Percentiles rank a stretch among this genome's conserved stretches.
phyloP scores from a whole-genome alignment of 2,888 invertebrate species.

The Gerris lacustris region DNA sequence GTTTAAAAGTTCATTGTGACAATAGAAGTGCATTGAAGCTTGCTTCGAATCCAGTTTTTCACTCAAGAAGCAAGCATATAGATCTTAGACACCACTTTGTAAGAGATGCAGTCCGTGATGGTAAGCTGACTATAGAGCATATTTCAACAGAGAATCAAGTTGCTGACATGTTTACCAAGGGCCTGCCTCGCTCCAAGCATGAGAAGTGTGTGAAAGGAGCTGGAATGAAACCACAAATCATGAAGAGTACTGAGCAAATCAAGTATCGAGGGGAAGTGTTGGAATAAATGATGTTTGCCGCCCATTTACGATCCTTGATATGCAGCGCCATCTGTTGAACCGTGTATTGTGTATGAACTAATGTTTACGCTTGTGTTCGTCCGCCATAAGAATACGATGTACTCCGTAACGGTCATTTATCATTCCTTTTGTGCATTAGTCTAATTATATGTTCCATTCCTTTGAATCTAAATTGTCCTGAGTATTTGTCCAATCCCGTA shows the following conservation, averaged over 20 bases:
- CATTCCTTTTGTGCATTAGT: no score
- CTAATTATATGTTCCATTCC: no score
- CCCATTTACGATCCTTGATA: no score
- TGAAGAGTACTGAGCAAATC: no score
- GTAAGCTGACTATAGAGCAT: slow-evolving; percentile 12
- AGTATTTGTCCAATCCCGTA: no score
- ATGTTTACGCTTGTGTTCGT: no score
- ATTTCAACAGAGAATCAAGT: slow-evolving; percentile 12
- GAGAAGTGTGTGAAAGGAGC: not conserved
- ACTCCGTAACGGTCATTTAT: no score
- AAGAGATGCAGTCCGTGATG: slow-evolving; percentile 13
- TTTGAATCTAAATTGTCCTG: no score
- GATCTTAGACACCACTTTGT: slow-evolving; percentile 21
- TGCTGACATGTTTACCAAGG: slow-evolving; percentile 18
- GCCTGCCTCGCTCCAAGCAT: not conserved
- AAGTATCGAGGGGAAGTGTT: not conserved
- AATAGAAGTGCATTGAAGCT: slow-evolving; percentile 7
- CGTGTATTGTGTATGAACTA: no score
- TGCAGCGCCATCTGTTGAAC: no score
- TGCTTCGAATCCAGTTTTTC: slow-evolving; percentile 5
- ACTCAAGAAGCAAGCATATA: slow-evolving; percentile 17
- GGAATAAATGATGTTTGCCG: not conserved
- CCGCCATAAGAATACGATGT: no score
- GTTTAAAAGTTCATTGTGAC: no score
- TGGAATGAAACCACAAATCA: not conserved